A percentile compares a stretch with the other conserved stretches of the same genome.
phyloP scores from a whole-genome alignment of 2,113 vertebrate species.

The Cryptotis parvus region DNA sequence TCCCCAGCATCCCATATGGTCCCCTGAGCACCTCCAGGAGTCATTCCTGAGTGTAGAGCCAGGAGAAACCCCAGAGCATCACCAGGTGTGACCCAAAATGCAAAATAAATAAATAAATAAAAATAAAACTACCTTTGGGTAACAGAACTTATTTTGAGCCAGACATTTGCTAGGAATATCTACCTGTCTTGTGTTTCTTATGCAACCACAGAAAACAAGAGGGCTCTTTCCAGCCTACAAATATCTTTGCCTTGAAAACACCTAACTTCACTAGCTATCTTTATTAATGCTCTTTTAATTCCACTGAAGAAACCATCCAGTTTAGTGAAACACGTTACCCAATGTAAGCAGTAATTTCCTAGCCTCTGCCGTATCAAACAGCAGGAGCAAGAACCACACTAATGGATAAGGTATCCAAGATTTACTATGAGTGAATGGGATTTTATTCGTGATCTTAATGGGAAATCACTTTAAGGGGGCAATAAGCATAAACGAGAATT shows the following conservation, averaged over 20 bases:
- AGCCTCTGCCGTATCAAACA: background rate
- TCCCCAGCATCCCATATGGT: too few species aligned
- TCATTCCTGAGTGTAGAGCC: too few species aligned
- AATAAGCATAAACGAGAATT: conserved; percentile 39
- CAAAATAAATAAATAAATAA: too few species aligned
- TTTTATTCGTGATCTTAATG: too few species aligned
- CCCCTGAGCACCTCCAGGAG: too few species aligned
- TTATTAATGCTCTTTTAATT: background rate
- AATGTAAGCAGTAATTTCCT: background rate
- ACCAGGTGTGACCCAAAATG: too few species aligned
- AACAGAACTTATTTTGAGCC: background rate
- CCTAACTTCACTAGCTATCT: background rate
- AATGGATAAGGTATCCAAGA: background rate
- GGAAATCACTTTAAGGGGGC: background rate
- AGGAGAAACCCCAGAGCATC: too few species aligned
- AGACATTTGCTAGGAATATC: background rate
- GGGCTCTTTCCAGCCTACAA: background rate
- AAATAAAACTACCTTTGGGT: conserved; percentile 15
- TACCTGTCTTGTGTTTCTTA: background rate
- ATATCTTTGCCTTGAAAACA: background rate
- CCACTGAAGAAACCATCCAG: conserved; percentile 4
- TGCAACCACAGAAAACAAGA: background rate
- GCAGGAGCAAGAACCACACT: background rate
- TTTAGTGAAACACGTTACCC: background rate
- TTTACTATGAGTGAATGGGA: background rate